Evolutionary conservation across 2,888 invertebrate genomes (phyloP).

Genomic region (Aethes cnicana): DNA sequence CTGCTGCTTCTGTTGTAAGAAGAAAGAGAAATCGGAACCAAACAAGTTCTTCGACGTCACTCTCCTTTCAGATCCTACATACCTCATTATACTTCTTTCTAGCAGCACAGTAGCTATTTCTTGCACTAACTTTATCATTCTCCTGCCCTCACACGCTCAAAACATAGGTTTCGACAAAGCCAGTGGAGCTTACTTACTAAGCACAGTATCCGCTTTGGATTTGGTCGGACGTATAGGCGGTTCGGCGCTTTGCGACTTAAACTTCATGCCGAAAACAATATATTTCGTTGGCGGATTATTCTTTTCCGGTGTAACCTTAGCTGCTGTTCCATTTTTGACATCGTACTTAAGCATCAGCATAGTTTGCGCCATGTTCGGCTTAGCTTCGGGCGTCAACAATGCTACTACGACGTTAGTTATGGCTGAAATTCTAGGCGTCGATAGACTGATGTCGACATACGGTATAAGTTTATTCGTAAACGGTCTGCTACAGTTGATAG

Average conservation of each 20-base stretch:
- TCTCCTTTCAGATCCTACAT: slow-evolving; percentile 88
- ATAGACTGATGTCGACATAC: slow-evolving; percentile 91
- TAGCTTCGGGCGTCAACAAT: slow-evolving; percentile 92
- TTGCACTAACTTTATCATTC: slow-evolving; percentile 93
- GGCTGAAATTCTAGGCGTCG: slow-evolving; percentile 93
- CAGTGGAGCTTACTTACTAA: slow-evolving; percentile 87
- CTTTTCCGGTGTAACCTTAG: slow-evolving; percentile 89
- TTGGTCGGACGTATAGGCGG: slow-evolving; percentile 92
- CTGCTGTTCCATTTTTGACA: slow-evolving; percentile 85
- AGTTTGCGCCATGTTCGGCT: slow-evolving; percentile 89
- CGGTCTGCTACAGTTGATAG: slow-evolving; percentile 89
- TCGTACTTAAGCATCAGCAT: slow-evolving; percentile 85
- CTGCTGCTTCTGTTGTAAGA: slow-evolving; percentile 71
- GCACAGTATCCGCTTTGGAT: slow-evolving; percentile 91
- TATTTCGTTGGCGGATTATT: slow-evolving; percentile 91
- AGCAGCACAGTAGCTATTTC: slow-evolving; percentile 93
- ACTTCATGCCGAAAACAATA: slow-evolving; percentile 89
- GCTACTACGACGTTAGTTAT: slow-evolving; percentile 93
- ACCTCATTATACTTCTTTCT: slow-evolving; percentile 90
- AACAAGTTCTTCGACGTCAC: slow-evolving; percentile 89
- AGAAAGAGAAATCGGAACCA: slow-evolving; percentile 56
- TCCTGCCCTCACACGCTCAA: slow-evolving; percentile 89
- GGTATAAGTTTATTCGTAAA: slow-evolving; percentile 93
- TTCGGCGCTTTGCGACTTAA: slow-evolving; percentile 90
- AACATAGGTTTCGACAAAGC: slow-evolving; percentile 87